A percentile compares a stretch with the other conserved stretches of the same genome.
Conservation (phyloP, 2,888 invertebrate species). For the Panorpa germanica region DNA sequence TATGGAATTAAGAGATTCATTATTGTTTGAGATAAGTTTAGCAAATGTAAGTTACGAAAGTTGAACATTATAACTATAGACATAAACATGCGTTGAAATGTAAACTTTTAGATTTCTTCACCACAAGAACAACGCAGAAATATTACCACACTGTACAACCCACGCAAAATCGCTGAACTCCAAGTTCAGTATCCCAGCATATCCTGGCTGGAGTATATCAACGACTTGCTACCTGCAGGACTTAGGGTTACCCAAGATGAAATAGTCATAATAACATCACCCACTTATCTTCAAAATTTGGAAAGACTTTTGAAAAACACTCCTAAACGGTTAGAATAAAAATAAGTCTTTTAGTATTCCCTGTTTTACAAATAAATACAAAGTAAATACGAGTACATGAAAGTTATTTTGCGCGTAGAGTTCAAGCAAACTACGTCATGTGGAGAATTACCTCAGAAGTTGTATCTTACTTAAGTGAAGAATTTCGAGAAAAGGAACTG, state of each 20-base stretch:
- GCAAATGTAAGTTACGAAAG: constrained; percentile 58
- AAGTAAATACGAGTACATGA: background rate
- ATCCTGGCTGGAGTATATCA: constrained; percentile 51
- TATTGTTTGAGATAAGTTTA: constrained; percentile 75
- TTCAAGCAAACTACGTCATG: constrained; percentile 78
- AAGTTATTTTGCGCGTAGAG: no score
- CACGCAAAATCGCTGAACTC: constrained; percentile 65
- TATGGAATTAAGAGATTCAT: constrained; percentile 53
- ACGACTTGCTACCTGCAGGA: constrained; percentile 50
- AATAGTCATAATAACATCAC: constrained; percentile 67
- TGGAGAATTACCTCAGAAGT: constrained; percentile 77
- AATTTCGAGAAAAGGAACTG: constrained; percentile 56
- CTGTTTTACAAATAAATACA: background rate
- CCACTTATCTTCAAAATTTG: constrained; percentile 54
- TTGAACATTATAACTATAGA: no score
- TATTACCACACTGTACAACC: constrained; percentile 76
- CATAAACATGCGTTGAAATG: background rate
- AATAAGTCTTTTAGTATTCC: constrained; percentile 1
- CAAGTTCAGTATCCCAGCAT: constrained; percentile 48
- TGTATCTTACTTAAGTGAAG: constrained; percentile 62
- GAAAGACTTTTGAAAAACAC: constrained; percentile 37
- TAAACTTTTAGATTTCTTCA: constrained; percentile 49
- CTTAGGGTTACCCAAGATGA: constrained; percentile 46
- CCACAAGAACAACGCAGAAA: constrained; percentile 82
- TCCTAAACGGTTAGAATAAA: constrained; percentile 28